Evolutionary conservation across 2,888 invertebrate species (phyloP).

Genomic region (Leucoptera coffeella): DNA sequence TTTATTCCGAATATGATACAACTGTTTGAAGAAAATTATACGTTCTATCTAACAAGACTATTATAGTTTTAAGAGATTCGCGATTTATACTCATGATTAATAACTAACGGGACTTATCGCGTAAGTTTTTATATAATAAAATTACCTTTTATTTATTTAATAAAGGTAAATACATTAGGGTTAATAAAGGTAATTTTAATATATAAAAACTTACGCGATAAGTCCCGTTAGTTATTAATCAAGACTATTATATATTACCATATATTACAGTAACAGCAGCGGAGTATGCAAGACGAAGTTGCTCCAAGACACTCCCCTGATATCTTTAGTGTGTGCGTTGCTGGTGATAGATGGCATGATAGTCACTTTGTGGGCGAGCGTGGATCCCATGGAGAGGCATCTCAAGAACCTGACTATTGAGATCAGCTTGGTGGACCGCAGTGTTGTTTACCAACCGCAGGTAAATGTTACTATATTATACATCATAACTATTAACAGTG

Average conservation of each 20-base stretch:
- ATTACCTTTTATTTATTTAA: too few relatives aligned
- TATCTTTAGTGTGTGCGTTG: slow-evolving; percentile 75
- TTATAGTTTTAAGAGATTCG: too few relatives aligned
- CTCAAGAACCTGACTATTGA: slow-evolving; percentile 77
- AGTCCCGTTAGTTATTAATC: neutral
- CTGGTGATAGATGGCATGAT: slow-evolving; percentile 78
- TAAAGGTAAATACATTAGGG: neutral
- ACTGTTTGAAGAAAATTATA: too few relatives aligned
- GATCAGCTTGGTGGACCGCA: slow-evolving; percentile 69
- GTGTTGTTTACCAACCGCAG: slow-evolving; percentile 81
- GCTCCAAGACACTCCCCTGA: slow-evolving; percentile 83
- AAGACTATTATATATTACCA: neutral
- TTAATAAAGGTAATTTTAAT: neutral
- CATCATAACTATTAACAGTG: too few relatives aligned
- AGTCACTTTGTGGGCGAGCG: slow-evolving; percentile 74
- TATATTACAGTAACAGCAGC: slow-evolving; percentile 58
- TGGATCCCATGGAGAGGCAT: slow-evolving; percentile 84
- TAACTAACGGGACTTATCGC: too few relatives aligned
- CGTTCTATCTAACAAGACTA: too few relatives aligned
- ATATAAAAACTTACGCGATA: neutral
- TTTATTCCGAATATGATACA: too few relatives aligned
- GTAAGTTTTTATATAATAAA: too few relatives aligned
- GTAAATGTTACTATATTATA: slow-evolving; percentile 41
- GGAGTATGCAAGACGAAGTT: slow-evolving; percentile 85
- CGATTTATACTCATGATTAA: too few relatives aligned